phyloP scores from a whole-genome alignment of 2,888 invertebrate species.

The Rhimphoctona megacephalus region DNA sequence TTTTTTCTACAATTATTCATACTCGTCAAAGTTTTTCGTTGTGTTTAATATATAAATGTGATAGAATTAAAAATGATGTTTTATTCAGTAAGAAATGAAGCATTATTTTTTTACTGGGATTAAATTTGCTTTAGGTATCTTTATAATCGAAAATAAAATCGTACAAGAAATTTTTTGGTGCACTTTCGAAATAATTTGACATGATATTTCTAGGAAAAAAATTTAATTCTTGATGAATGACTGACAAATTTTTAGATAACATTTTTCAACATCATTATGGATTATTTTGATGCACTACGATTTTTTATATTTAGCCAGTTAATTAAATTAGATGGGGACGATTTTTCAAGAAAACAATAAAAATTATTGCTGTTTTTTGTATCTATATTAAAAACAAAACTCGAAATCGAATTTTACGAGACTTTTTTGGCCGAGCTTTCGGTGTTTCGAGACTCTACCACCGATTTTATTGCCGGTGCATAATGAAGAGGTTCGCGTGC shows the following conservation, averaged over 20 bases:
- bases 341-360: not conserved
- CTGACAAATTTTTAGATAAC: not conserved
- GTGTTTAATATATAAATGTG: too few species aligned
- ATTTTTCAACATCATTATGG: too few species aligned
- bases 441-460: not conserved
- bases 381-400: not conserved
- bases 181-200: too few species aligned
- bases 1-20: not conserved
- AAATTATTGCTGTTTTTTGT: not conserved
- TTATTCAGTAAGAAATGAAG: too few species aligned
- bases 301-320: not conserved
- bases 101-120: too few species aligned
- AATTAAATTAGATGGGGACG: not conserved
- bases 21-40: too few species aligned
- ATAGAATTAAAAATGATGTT: too few species aligned
- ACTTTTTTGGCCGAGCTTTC: not conserved
- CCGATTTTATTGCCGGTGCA: slow-evolving; percentile 15
- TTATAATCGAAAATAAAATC: not conserved
- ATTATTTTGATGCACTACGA: not conserved
- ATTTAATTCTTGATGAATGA: too few species aligned
- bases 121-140: too few species aligned
- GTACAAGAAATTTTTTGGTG: not conserved
- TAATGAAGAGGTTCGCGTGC: slow-evolving; percentile 42
- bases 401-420: not conserved
- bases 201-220: too few species aligned